phyloP scores from a whole-genome alignment of 2,888 invertebrate species.

The Drosophila lutescens region DNA sequence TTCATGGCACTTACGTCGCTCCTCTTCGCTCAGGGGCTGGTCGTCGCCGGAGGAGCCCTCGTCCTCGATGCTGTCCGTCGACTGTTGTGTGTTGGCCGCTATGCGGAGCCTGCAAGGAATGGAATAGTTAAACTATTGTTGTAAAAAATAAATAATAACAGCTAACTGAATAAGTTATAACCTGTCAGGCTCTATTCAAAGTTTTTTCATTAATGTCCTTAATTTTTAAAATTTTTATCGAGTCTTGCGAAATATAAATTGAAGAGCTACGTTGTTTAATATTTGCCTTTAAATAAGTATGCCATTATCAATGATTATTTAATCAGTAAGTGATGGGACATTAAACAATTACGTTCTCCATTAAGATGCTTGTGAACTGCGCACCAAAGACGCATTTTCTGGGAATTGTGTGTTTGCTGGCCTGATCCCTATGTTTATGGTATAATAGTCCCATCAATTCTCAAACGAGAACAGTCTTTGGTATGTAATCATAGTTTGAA shows the following conservation, averaged over 20 bases:
- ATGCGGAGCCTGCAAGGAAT: conserved; percentile 76
- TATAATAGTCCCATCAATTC: not conserved
- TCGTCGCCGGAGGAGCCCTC: conserved; percentile 86
- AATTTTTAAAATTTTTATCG: no score
- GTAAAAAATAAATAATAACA: no score
- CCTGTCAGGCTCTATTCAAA: no score
- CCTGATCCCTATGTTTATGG: no score
- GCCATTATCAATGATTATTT: not conserved
- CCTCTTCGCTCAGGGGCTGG: conserved; percentile 87
- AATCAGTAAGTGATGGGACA: not conserved
- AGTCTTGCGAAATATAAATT: no score
- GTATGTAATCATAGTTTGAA: not conserved
- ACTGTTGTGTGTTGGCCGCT: conserved; percentile 82
- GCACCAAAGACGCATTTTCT: not conserved
- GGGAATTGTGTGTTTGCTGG: not conserved
- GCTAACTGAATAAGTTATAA: no score
- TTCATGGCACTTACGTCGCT: conserved; percentile 84
- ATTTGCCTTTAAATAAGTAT: not conserved
- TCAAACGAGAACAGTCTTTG: not conserved
- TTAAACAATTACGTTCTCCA: not conserved
- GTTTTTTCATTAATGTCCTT: not conserved
- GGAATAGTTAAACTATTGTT: no score
- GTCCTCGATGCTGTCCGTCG: conserved; percentile 85
- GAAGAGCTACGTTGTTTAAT: not conserved
- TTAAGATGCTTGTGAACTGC: not conserved